Percentiles rank a stretch among this genome's conserved stretches.
These are phyloP conservation scores for rat (Rattus norvegicus) DNA, from an alignment of 2,113 vertebrate genomes.

Conservation along the genomic window GRCr8 NC_086033.1:96732501-96733000, in stretches of 20 bases:
- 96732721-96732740: neutral
- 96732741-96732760: neutral
- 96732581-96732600: too few species aligned
- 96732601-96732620: too few species aligned
- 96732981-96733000: neutral
- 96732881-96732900: too few species aligned
- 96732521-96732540: too few species aligned
- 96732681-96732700: neutral
- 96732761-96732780: accelerated
- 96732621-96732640: too few species aligned
- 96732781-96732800: neutral
- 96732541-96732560: too few species aligned
- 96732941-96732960: neutral
- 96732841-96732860: too few species aligned
- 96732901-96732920: neutral
- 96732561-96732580: too few species aligned
- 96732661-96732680: neutral
- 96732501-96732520: too few species aligned
- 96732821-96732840: too few species aligned
- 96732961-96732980: neutral
- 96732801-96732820: neutral
- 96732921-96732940: neutral
- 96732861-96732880: too few species aligned
- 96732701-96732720: neutral
- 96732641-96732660: too few species aligned